These are phyloP conservation scores for Tillus elongatus DNA, from an alignment of 2,888 invertebrate species.

Conservation along the genomic window DNA sequence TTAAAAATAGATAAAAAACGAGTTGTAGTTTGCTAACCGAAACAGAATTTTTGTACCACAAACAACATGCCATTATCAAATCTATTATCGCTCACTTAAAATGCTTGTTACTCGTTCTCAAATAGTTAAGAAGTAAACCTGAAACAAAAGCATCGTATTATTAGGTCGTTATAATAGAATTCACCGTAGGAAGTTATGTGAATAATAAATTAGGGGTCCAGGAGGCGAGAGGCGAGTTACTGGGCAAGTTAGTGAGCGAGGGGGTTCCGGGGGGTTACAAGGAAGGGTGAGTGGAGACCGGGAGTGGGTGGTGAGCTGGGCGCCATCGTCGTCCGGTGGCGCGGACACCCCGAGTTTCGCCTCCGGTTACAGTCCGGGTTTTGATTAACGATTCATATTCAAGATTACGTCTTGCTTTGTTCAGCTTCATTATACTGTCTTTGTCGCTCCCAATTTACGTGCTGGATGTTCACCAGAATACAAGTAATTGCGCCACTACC, in stretches of 20 bases:
- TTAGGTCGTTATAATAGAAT: conserved; percentile 36
- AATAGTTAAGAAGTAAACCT: too few relatives aligned
- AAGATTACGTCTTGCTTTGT: conserved; percentile 22
- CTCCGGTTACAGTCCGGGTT: conserved; percentile 28
- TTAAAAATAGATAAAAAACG: too few relatives aligned
- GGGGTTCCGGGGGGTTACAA: background rate
- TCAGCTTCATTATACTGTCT: conserved; percentile 21
- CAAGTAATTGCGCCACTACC: too few relatives aligned
- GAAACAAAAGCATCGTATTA: conserved; percentile 22
- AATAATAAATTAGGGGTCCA: conserved; percentile 38
- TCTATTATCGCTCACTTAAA: too few relatives aligned
- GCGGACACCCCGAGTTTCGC: conserved; percentile 16
- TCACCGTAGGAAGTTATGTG: conserved; percentile 37
- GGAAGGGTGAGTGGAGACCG: conserved; percentile 1
- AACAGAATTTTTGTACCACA: too few relatives aligned
- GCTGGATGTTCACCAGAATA: too few relatives aligned
- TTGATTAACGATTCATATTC: conserved; percentile 37
- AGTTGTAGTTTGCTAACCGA: too few relatives aligned
- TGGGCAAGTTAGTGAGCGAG: background rate
- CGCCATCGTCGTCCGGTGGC: conserved; percentile 17
- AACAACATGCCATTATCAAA: too few relatives aligned
- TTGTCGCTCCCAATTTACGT: conserved; percentile 15
- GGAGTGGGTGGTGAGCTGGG: too few relatives aligned
- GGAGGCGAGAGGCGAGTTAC: conserved; percentile 14
- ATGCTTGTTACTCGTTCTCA: too few relatives aligned